These are phyloP conservation scores for Hoplostethus mediterraneus DNA, from an alignment of 2,797 vertebrate species.

Conservation along the genomic window DNA sequence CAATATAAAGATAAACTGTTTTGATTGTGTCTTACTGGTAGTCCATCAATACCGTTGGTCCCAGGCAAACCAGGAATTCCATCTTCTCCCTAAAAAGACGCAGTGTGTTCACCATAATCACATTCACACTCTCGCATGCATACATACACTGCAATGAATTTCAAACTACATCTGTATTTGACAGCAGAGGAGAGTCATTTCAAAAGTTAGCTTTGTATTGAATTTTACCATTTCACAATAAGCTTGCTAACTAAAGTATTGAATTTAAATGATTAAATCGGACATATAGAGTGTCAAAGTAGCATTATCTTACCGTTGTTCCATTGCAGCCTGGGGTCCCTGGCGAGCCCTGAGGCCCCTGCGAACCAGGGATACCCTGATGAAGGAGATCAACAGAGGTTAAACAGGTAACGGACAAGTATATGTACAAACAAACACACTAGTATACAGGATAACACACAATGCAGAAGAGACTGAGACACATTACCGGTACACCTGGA, in stretches of 20 bases:
- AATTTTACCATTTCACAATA: neutral
- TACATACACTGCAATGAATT: too few relatives aligned
- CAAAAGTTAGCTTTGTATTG: neutral
- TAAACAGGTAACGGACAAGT: slow-evolving; percentile 6
- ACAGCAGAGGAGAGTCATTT: neutral
- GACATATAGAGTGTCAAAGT: neutral
- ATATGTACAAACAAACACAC: neutral
- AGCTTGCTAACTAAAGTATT: neutral
- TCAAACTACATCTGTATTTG: neutral
- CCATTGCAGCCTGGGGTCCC: slow-evolving; percentile 93
- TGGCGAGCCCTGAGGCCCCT: slow-evolving; percentile 86
- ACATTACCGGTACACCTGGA: slow-evolving; percentile 72
- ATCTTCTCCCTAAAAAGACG: slow-evolving; percentile 59
- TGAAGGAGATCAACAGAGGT: slow-evolving; percentile 8
- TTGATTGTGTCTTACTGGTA: slow-evolving; percentile 53
- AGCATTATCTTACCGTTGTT: slow-evolving; percentile 86
- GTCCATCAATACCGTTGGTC: slow-evolving; percentile 38
- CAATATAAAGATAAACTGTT: neutral
- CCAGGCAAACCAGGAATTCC: slow-evolving; percentile 60
- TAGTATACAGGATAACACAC: neutral
- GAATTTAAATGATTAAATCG: neutral
- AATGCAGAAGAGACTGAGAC: neutral
- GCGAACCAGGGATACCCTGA: slow-evolving; percentile 92
- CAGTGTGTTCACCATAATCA: neutral
- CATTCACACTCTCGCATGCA: neutral